Evolutionary conservation across 1,140 invertebrate species (phyloP).

Genomic region (Zaprionus lachaisei): DNA sequence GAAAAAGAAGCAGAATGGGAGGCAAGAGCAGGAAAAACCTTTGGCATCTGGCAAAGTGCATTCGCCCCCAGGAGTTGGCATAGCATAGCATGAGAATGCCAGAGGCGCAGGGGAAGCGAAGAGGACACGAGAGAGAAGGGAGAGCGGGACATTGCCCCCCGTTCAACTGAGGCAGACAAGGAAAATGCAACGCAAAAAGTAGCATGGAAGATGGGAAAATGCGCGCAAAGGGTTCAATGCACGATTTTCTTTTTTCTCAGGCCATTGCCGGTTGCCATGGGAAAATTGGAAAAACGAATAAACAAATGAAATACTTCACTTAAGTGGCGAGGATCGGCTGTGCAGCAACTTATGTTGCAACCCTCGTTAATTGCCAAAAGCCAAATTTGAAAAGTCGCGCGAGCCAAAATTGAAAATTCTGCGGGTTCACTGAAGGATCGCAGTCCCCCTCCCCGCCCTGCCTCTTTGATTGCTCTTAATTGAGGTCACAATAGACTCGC

Average conservation of each 20-base stretch:
- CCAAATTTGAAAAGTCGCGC: conserved; percentile 30
- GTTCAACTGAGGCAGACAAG: conserved; percentile 14
- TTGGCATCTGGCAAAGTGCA: conserved; percentile 69
- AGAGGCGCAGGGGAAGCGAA: conserved; percentile 29
- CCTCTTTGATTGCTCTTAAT: conserved; percentile 55
- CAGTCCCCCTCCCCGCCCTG: neutral
- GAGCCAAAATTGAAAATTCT: conserved; percentile 45
- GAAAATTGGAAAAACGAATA: conserved; percentile 59
- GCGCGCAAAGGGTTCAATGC: conserved; percentile 73
- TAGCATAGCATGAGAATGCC: conserved; percentile 47
- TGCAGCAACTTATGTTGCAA: conserved; percentile 16
- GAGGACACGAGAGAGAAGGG: conserved; percentile 1
- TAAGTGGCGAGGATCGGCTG: conserved; percentile 55
- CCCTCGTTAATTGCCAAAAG: conserved; percentile 54
- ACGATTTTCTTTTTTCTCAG: conserved; percentile 63
- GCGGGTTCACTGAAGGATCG: conserved; percentile 65
- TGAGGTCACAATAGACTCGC: conserved; percentile 46
- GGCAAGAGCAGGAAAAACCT: conserved; percentile 65
- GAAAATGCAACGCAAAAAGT: conserved; percentile 30
- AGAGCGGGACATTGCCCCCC: conserved; percentile 46
- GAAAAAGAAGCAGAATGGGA: conserved; percentile 8
- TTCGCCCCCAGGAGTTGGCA: conserved; percentile 67
- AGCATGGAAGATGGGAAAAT: conserved; percentile 56
- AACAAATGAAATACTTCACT: conserved; percentile 12
- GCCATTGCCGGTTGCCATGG: conserved; percentile 57